Evolutionary conservation across 1,140 invertebrate genomes (phyloP).

Genomic region (Neodiprion fabricii): DNA sequence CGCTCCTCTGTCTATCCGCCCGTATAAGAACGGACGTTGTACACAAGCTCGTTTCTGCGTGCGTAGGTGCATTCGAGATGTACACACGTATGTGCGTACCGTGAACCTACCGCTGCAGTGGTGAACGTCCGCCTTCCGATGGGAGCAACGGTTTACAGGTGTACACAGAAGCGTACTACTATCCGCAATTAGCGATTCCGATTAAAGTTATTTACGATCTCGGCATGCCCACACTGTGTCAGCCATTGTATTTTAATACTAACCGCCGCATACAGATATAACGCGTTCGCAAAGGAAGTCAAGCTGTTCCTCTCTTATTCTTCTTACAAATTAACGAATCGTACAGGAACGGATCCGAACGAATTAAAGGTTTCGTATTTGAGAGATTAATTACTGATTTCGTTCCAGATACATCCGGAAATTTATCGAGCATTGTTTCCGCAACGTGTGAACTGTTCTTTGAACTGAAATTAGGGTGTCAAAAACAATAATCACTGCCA

Average conservation of each 20-base stretch:
- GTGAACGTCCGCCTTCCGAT: slow-evolving; percentile 42
- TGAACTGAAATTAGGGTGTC: background rate
- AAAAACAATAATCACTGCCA: no score
- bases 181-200: slow-evolving; percentile 62
- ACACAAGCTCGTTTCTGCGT: slow-evolving; percentile 2
- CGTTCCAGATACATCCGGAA: background rate
- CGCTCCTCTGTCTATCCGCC: slow-evolving; percentile 21
- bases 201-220: slow-evolving; percentile 62
- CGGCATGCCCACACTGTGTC: slow-evolving; percentile 51
- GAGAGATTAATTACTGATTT: background rate
- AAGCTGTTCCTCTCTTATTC: background rate
- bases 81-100: background rate
- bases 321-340: background rate
- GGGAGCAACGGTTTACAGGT: slow-evolving; percentile 43
- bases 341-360: background rate
- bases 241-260: slow-evolving; percentile 63
- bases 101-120: background rate
- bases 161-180: slow-evolving; percentile 42
- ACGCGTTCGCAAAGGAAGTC: background rate
- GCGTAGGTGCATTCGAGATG: background rate
- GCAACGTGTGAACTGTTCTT: background rate
- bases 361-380: background rate
- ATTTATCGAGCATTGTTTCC: background rate
- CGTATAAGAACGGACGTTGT: slow-evolving; percentile 6
- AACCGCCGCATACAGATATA: background rate